phyloP scores from a whole-genome alignment of 2,888 invertebrate species.

The Nysson spinosus region DNA sequence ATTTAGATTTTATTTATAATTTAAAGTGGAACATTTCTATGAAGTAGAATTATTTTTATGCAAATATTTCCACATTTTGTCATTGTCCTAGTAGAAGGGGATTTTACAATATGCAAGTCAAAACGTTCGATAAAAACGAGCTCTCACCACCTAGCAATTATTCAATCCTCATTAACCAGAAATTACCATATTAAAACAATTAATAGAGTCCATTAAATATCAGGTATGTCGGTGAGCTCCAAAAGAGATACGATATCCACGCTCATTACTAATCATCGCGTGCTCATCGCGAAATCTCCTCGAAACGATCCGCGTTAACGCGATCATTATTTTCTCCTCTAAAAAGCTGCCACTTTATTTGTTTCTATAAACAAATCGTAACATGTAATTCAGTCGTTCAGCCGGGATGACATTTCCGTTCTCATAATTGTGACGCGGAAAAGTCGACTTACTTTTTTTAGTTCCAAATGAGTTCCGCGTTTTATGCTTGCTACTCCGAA shows the following conservation, averaged over 20 bases:
- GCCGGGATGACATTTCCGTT: too few species aligned
- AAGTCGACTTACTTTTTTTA: too few species aligned
- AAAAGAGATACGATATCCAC: constrained; percentile 14
- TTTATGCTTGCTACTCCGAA: too few species aligned
- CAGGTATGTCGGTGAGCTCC: constrained; percentile 1
- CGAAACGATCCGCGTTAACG: constrained; percentile 13
- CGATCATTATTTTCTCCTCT: constrained; percentile 25
- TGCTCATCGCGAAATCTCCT: constrained; percentile 33
- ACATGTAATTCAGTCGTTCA: background rate
- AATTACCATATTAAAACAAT: constrained; percentile 15
- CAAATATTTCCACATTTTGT: too few species aligned
- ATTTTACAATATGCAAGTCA: too few species aligned
- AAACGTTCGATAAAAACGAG: background rate
- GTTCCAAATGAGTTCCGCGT: too few species aligned
- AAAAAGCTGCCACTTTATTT: background rate
- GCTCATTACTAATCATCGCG: constrained; percentile 38
- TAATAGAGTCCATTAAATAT: constrained; percentile 19
- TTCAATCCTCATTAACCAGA: constrained; percentile 1
- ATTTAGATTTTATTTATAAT: too few species aligned
- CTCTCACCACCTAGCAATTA: too few species aligned
- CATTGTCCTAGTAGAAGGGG: too few species aligned
- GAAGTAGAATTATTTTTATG: too few species aligned
- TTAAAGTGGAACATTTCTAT: too few species aligned
- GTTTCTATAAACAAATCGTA: background rate
- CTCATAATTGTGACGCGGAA: too few species aligned